Percentiles rank a stretch among this genome's conserved stretches.
Evolutionary conservation across 2,888 invertebrate genomes (phyloP).

Genomic region (Drosophila mimetica): DNA sequence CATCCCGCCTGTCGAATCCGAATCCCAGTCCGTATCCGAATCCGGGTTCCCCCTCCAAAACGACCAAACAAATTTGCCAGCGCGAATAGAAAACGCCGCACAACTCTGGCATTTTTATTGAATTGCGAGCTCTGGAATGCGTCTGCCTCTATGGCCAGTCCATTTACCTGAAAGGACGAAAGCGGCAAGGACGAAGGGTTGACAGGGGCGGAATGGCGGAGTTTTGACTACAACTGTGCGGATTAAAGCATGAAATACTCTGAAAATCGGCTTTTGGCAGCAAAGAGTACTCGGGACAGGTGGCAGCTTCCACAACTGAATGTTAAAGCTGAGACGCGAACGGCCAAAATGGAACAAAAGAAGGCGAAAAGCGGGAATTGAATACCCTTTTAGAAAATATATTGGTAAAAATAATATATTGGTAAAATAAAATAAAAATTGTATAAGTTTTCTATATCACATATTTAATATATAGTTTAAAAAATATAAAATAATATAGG

Average conservation of each 20-base stretch:
- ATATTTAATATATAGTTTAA: too few relatives aligned
- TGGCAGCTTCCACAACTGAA: conserved; percentile 25
- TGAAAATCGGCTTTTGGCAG: conserved; percentile 62
- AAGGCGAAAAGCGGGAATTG: too few relatives aligned
- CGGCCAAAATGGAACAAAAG: background rate
- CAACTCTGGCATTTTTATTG: conserved; percentile 69
- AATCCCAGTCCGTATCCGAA: background rate
- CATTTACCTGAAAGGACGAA: conserved; percentile 49
- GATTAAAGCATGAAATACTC: conserved; percentile 71
- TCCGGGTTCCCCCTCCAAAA: conserved; percentile 5
- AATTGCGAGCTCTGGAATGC: conserved; percentile 70
- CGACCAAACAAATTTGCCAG: conserved; percentile 70
- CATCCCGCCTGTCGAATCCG: conserved; percentile 53
- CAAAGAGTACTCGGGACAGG: conserved; percentile 39
- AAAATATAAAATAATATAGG: too few relatives aligned
- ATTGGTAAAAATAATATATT: background rate
- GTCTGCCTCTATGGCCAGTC: conserved; percentile 47
- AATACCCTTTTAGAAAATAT: conserved; percentile 1
- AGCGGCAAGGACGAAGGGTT: conserved; percentile 5
- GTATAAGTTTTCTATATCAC: too few relatives aligned
- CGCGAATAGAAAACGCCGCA: conserved; percentile 66
- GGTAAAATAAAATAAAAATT: too few relatives aligned
- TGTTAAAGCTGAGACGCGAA: conserved; percentile 45
- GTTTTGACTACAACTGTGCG: conserved; percentile 74
- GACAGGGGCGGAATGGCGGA: conserved; percentile 1